phyloP scores from a whole-genome alignment of 2,113 vertebrate species.

The Tupaia chinensis region DNA sequence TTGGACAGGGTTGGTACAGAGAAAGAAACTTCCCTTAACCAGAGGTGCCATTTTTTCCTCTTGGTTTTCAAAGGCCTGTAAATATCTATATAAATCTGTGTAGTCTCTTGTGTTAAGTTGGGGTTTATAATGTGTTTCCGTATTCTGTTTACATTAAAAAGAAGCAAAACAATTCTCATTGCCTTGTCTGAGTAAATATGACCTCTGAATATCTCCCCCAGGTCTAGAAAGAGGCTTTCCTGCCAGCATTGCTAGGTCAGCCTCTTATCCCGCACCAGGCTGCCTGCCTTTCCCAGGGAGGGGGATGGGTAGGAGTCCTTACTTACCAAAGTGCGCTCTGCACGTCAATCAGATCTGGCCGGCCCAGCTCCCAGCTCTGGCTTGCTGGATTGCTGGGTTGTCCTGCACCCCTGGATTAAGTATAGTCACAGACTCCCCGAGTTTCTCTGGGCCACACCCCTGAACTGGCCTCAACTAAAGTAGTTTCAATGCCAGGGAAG shows the following conservation, averaged over 20 bases:
- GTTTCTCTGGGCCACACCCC: not conserved
- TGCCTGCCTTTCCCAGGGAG: not conserved
- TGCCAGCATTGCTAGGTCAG: not conserved
- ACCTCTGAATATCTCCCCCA: not conserved
- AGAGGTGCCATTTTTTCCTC: conserved; percentile 17
- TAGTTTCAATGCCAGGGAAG: not conserved
- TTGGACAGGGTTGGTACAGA: not conserved
- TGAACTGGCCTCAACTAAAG: not conserved
- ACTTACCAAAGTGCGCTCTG: not conserved
- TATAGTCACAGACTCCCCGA: not conserved
- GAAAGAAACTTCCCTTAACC: not conserved
- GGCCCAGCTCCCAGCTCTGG: not conserved
- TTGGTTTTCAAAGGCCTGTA: conserved; percentile 66
- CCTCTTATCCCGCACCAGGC: not conserved
- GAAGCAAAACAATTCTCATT: conserved; percentile 55
- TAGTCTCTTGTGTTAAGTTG: conserved; percentile 45
- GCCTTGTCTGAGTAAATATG: conserved; percentile 23
- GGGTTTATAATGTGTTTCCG: conserved; percentile 78
- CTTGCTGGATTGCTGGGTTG: not conserved
- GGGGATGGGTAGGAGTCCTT: no score
- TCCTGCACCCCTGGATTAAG: not conserved
- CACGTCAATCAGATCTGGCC: not conserved
- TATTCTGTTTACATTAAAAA: conserved; percentile 84
- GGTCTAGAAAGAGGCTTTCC: not conserved
- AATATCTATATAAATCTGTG: conserved; percentile 66